Evolutionary conservation across 2,113 vertebrate genomes (phyloP).

Genomic region (Heterotis niloticus): DNA sequence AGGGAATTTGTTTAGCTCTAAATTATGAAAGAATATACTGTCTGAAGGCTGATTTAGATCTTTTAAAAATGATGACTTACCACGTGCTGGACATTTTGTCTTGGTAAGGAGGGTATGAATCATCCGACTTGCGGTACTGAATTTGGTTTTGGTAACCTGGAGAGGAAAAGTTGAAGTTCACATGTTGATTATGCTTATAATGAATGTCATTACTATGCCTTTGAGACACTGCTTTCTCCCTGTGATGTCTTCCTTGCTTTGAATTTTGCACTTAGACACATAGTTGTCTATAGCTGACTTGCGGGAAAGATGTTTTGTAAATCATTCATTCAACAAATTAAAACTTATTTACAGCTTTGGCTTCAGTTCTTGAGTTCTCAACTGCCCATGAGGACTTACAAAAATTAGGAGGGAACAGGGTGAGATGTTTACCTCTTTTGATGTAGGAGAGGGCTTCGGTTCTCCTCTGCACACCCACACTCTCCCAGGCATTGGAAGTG

Average conservation of each 20-base stretch:
- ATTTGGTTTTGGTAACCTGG: slow-evolving; percentile 6
- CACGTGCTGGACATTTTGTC: neutral
- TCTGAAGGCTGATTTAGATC: no score
- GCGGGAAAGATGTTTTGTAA: no score
- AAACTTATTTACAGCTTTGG: no score
- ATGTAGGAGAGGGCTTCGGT: slow-evolving; percentile 31
- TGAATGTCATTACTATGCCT: no score
- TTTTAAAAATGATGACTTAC: neutral
- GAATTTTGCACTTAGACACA: no score
- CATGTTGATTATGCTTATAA: no score
- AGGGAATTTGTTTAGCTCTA: no score
- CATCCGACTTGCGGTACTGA: neutral
- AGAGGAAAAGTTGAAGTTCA: neutral
- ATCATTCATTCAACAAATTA: no score
- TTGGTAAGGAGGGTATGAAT: neutral
- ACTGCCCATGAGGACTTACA: neutral
- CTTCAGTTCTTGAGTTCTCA: neutral
- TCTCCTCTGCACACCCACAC: slow-evolving; percentile 31
- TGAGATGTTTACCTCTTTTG: neutral
- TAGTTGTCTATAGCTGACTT: no score
- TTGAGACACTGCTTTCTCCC: no score
- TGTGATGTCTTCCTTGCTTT: no score
- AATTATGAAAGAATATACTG: no score
- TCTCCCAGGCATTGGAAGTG: slow-evolving; percentile 26
- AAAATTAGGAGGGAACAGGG: neutral